Conservation (phyloP, 1,140 invertebrate genomes). For the Brachionus rubens region DNA sequence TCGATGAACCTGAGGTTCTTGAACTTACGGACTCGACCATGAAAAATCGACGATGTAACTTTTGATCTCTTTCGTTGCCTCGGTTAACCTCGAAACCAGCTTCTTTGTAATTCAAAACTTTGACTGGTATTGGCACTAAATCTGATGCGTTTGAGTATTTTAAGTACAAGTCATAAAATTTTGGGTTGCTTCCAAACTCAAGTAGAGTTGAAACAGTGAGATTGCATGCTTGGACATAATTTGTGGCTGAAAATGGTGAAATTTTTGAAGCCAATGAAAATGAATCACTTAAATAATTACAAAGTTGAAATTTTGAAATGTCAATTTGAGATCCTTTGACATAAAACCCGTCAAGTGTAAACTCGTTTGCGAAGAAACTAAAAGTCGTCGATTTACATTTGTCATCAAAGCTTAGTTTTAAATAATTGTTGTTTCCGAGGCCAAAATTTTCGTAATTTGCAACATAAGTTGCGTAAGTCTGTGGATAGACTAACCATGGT, state of each 20-base stretch:
- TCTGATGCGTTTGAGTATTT: constrained; percentile 58
- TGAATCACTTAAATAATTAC: constrained; percentile 54
- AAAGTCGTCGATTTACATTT: constrained; percentile 60
- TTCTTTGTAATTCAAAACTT: constrained; percentile 56
- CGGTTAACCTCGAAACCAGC: constrained; percentile 50
- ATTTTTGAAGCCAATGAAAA: constrained; percentile 59
- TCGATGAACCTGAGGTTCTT: constrained; percentile 48
- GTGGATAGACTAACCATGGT: constrained; percentile 63
- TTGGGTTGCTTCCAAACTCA: constrained; percentile 55
- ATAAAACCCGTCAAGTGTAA: constrained; percentile 51
- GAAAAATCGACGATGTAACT: constrained; percentile 67
- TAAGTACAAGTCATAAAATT: constrained; percentile 64
- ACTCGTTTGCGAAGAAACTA: constrained; percentile 56
- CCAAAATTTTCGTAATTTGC: constrained; percentile 60
- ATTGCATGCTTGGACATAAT: constrained; percentile 60
- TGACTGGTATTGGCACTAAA: constrained; percentile 64
- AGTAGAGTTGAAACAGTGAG: constrained; percentile 61
- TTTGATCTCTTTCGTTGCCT: constrained; percentile 62
- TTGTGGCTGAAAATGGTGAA: constrained; percentile 62
- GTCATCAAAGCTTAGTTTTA: constrained; percentile 49
- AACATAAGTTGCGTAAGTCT: constrained; percentile 59
- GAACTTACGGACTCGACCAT: constrained; percentile 64
- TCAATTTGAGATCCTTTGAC: constrained; percentile 49
- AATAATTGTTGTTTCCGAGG: constrained; percentile 55
- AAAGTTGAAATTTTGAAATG: constrained; percentile 52